Base-by-base conservation (phyloP, 2,888 invertebrate genomes). In the Carabus problematicus region DNA sequence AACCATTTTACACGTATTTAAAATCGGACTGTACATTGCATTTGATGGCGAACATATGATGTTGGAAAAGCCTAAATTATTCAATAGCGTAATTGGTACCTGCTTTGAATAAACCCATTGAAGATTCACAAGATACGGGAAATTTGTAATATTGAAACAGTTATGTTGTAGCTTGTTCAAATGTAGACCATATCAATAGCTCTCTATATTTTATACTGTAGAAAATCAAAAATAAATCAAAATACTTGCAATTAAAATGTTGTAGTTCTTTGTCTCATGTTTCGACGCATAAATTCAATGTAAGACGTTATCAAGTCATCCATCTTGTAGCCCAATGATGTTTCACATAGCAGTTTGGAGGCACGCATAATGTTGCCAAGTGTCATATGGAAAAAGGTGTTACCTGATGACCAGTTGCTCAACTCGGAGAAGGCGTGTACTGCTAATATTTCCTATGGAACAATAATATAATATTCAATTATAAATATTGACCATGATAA, bases 401-500 rank as follows among this genome's bases (percentile, higher is more conserved):
- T 96, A 9, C 97, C 97, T 8, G 95, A 95, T 52, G 95, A 95
- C 97, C 97, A 98, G 80, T 96, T 96, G 61, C 93, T 94, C 71
- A 98, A 86, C 76, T 94, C 92, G 1, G 91, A 91, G 82, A 95
- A 97, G 19, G 91, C 91, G 82, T 96, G 92, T 11, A 91, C 91
- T 3, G 89, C 89, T 72, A 97, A 83, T 67, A 94, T 87, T 75
- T 94, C 92, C 92, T 94, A 76, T 52, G 83, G 29, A 29, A 29
- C 29, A 29, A 29, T 2, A 29, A 29, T 2, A 29, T 29, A 29
- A 29, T 29, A 72, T 71, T 74, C 55, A 4, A 47, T 45, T 61
- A 49, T 14, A 59, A 39, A 19, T 8, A 29, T 29, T 29, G 29
- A 29, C 6, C 6, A 1, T 40, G 12, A n/a, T 55, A 29, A 42